Conservation (phyloP, 2,888 invertebrate species). For the Megaustenia siamemsis region DNA sequence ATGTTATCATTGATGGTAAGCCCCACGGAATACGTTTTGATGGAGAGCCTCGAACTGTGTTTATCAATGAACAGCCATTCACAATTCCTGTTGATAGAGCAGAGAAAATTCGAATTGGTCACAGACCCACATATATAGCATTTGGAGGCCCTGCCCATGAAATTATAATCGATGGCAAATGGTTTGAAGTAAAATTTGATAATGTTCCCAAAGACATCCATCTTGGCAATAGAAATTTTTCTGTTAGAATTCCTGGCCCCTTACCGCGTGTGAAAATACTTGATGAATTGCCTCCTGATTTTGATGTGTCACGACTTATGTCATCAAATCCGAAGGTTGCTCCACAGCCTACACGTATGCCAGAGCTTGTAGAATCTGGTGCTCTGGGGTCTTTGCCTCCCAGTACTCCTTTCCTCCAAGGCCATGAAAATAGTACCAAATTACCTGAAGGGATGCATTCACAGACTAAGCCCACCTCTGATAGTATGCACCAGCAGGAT, state of each 20-base stretch:
- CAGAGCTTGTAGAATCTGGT: slow-evolving; percentile 27
- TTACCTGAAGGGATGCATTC: slow-evolving; percentile 2
- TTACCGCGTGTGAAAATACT: slow-evolving; percentile 94
- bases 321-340: slow-evolving; percentile 20
- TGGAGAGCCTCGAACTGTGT: slow-evolving; percentile 93
- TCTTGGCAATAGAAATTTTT: slow-evolving; percentile 88
- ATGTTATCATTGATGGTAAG: slow-evolving; percentile 79
- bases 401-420: neutral
- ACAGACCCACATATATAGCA: slow-evolving; percentile 72
- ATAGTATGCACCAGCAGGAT: slow-evolving; percentile 5
- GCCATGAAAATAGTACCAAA: neutral
- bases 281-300: slow-evolving; percentile 63
- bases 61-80: slow-evolving; percentile 89
- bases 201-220: slow-evolving; percentile 91
- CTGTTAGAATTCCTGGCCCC: slow-evolving; percentile 89
- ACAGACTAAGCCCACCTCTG: neutral
- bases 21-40: slow-evolving; percentile 89
- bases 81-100: slow-evolving; percentile 74
- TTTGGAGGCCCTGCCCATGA: slow-evolving; percentile 80
- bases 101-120: slow-evolving; percentile 81
- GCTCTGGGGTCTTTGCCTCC: slow-evolving; percentile 1
- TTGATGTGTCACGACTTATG: slow-evolving; percentile 54
- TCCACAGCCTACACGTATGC: slow-evolving; percentile 27
- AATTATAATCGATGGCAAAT: slow-evolving; percentile 78
- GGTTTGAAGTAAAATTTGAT: slow-evolving; percentile 92